These are phyloP conservation scores for Adoxophyes honmai DNA, from an alignment of 1,140 invertebrate species.

Conservation along the genomic window DNA sequence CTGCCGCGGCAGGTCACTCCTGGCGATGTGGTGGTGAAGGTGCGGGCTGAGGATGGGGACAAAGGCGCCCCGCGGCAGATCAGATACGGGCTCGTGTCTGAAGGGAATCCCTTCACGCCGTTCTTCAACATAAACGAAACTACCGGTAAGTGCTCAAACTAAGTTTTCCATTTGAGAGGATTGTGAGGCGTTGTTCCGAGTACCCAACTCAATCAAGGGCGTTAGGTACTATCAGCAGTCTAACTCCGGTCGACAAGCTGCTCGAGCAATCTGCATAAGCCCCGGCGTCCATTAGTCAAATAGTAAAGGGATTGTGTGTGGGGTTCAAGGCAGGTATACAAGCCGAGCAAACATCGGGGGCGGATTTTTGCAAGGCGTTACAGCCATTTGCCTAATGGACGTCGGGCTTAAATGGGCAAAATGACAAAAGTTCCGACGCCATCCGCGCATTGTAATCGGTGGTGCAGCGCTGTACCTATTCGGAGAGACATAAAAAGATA, in stretches of 20 bases:
- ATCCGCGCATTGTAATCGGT: too few species aligned
- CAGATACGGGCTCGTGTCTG: constrained; percentile 89
- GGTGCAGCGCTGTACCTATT: too few species aligned
- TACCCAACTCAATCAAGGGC: constrained; percentile 6
- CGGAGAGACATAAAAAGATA: too few species aligned
- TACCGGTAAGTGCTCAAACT: constrained; percentile 79
- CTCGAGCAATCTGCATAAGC: constrained; percentile 3
- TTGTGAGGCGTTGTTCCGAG: too few species aligned
- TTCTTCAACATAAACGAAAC: constrained; percentile 91
- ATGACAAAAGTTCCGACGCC: neutral
- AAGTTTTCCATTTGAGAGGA: constrained; percentile 11
- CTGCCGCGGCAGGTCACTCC: constrained; percentile 80
- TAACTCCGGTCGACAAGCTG: constrained; percentile 9
- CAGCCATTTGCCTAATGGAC: constrained; percentile 6
- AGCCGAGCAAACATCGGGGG: neutral
- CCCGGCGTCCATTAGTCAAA: constrained; percentile 8
- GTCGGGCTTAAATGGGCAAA: constrained; percentile 5
- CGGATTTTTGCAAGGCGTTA: constrained; percentile 12
- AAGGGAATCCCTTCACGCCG: constrained; percentile 88
- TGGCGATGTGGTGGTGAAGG: constrained; percentile 82
- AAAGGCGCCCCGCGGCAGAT: constrained; percentile 89
- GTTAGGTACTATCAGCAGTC: constrained; percentile 14
- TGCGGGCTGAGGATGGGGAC: constrained; percentile 93
- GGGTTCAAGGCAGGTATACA: neutral
- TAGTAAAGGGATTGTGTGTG: constrained; percentile 2